Evolutionary conservation across 2,888 invertebrate genomes (phyloP).

Genomic region (Mamestra brassicae): DNA sequence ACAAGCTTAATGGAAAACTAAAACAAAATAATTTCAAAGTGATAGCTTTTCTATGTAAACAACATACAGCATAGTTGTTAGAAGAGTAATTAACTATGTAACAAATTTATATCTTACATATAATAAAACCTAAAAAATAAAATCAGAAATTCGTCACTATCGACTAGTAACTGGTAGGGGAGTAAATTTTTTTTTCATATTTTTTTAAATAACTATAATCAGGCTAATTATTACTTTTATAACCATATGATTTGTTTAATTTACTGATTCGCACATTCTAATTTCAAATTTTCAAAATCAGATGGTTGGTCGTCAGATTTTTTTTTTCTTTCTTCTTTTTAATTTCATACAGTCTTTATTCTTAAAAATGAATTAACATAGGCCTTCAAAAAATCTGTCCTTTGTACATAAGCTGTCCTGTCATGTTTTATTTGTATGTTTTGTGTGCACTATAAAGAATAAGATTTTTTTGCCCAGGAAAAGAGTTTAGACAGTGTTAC

Average conservation of each 20-base stretch:
- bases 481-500: too few species aligned
- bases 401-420: too few species aligned
- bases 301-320: too few species aligned
- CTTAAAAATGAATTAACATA: too few species aligned
- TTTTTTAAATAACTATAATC: constrained; percentile 13
- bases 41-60: background rate
- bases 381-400: too few species aligned
- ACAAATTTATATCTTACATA: constrained; percentile 12
- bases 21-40: background rate
- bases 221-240: background rate
- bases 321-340: too few species aligned
- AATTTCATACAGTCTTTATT: too few species aligned
- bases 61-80: background rate
- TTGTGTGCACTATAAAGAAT: too few species aligned
- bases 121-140: constrained; percentile 1
- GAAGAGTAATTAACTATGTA: constrained; percentile 9
- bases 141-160: constrained; percentile 20
- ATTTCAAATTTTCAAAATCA: too few species aligned
- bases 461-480: too few species aligned
- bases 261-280: background rate
- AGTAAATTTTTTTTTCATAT: constrained; percentile 2
- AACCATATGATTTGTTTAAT: background rate
- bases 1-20: background rate
- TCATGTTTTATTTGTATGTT: too few species aligned
- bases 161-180: background rate